Evolutionary conservation across 92 coral and sea anemone genomes (phyloP), one percentile per base, ranked within the genome.

Genomic region (Epizoanthus scotinus): DNA sequence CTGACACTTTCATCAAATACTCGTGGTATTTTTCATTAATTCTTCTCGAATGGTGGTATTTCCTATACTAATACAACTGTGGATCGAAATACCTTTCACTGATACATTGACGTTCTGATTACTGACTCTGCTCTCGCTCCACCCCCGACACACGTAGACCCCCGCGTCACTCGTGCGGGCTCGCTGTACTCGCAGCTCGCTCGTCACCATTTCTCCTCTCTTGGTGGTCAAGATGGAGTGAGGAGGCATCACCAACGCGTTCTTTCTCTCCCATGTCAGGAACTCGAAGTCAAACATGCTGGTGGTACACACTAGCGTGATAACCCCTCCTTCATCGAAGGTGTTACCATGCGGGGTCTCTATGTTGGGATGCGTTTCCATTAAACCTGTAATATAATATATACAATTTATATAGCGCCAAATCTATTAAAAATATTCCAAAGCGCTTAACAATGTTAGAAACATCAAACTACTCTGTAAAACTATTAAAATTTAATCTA

Each of bases 71-170:
- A 6, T 8, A 1, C 22, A 8, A 42, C 24, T 38, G 7, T 19
- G 22, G 36, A 21, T 24, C 27, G 12, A 22, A 36, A 21, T 82
- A 89, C 92, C 92, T 84, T 55, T 81, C 7, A 93, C 86, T 5
- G 29, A 57, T 63, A 93, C 85, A 17, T 75, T 71, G 19, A 93
- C 85, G 12, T 63, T 54, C 24, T 88, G 54, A 6, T 85, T 15
- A 42, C 73, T 85, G 20, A 81, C 56, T 29, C 79, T 89, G 59
- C 87, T 86, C 24, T 68, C 69, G 3, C 72, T 93, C 89, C 89
- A 90, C 0, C 97, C 97, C 84, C 78, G 55, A 72, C 94, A 90
- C 9, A 78, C 13, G 22, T 93, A 93, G 71, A 83, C 86, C 5
- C 89, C 97, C 42, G 83, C 87, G 79, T 92, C 97, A 17, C 62